These are phyloP conservation scores for Lepilemur septentrionalis DNA, from an alignment of 2,797 vertebrate species.

Conservation along the genomic window DNA sequence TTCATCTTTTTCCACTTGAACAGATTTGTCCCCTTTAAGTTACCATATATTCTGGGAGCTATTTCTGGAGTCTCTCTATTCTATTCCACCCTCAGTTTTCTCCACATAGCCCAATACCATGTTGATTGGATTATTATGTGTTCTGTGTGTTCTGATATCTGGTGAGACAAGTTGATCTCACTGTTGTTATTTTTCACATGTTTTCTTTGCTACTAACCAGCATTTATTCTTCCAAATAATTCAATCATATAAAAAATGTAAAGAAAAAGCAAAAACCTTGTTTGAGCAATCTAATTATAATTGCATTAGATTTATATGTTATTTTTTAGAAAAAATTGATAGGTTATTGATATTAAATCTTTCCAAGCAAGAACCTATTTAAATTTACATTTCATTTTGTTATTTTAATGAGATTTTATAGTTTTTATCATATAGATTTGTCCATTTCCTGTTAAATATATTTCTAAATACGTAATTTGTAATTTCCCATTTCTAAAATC, in stretches of 20 bases:
- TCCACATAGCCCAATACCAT: neutral
- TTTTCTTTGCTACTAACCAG: conserved; percentile 9
- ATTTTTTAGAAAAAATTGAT: neutral
- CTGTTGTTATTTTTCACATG: neutral
- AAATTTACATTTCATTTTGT: neutral
- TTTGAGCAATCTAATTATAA: neutral
- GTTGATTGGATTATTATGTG: neutral
- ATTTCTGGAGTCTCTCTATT: neutral
- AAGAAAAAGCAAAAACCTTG: neutral
- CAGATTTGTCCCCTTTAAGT: neutral
- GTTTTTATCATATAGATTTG: neutral
- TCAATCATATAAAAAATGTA: neutral
- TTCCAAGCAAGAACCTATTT: neutral
- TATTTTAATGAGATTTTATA: neutral
- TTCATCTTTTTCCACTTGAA: neutral
- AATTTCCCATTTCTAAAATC: neutral
- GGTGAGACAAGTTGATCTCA: neutral
- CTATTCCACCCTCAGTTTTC: neutral
- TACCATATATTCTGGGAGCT: neutral
- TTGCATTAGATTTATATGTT: neutral
- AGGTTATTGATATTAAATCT: neutral
- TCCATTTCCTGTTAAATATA: conserved; percentile 2
- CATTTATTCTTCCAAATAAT: neutral
- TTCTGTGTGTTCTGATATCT: neutral
- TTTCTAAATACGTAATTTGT: neutral